phyloP scores from a whole-genome alignment of 2,888 invertebrate species.

The Drosophila dives region DNA sequence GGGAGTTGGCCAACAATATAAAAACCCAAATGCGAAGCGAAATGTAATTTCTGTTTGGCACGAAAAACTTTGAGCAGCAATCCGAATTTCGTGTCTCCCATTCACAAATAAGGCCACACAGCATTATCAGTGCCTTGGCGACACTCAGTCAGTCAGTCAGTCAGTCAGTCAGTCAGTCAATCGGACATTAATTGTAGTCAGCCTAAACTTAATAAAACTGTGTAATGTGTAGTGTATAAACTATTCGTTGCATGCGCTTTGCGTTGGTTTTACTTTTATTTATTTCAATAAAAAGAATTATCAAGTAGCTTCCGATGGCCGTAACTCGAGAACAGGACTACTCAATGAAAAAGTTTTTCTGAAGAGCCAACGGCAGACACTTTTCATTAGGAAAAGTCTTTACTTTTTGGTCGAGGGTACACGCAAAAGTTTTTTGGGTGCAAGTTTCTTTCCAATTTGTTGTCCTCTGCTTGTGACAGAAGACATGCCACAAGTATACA shows the following conservation, averaged over 20 bases:
- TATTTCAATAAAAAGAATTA: slow-evolving; percentile 70
- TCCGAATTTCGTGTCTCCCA: slow-evolving; percentile 9
- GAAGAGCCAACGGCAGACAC: slow-evolving; percentile 69
- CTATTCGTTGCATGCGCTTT: neutral
- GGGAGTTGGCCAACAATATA: slow-evolving; percentile 69
- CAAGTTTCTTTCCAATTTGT: slow-evolving; percentile 32
- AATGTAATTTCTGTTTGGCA: slow-evolving; percentile 72
- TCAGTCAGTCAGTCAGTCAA: neutral
- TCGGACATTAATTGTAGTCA: neutral
- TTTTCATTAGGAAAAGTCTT: slow-evolving; percentile 71
- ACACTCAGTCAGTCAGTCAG: no score
- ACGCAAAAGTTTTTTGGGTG: slow-evolving; percentile 63
- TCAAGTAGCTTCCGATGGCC: slow-evolving; percentile 59
- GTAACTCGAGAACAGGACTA: slow-evolving; percentile 50
- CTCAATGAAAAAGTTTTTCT: slow-evolving; percentile 70
- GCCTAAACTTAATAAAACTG: neutral
- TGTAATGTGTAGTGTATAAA: slow-evolving; percentile 15
- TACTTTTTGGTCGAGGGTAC: slow-evolving; percentile 51
- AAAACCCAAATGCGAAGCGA: slow-evolving; percentile 45
- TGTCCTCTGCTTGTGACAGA: slow-evolving; percentile 58
- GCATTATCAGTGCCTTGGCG: neutral
- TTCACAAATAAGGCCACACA: neutral
- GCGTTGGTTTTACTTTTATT: slow-evolving; percentile 71
- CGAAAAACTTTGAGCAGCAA: slow-evolving; percentile 55
- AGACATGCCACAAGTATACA: slow-evolving; percentile 70